Percentiles rank a stretch among this genome's conserved stretches.
Evolutionary conservation across 1,140 invertebrate genomes (phyloP).

Genomic region (Zaprionus africanus): DNA sequence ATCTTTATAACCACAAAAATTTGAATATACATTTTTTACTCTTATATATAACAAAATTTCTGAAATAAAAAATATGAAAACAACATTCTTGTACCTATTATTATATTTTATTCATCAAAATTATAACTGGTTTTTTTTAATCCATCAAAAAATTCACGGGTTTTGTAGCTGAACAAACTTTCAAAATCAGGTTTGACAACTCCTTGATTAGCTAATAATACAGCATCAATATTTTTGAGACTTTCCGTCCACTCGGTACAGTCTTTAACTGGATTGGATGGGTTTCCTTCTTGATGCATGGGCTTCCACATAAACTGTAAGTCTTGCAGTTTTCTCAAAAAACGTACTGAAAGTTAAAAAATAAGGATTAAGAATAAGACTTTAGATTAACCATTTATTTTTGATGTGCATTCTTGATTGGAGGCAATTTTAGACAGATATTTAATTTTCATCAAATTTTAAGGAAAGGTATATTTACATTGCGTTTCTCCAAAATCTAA

Average conservation of each 20-base stretch:
- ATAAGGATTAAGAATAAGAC: no score
- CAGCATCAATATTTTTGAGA: conserved; percentile 43
- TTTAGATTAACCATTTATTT: no score
- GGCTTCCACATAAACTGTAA: conserved; percentile 74
- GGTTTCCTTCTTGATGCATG: conserved; percentile 61
- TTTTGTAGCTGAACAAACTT: conserved; percentile 13
- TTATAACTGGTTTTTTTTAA: conserved; percentile 40
- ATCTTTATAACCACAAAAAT: not conserved
- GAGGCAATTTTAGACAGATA: no score
- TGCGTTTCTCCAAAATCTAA: conserved; percentile 64
- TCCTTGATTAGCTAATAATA: not conserved
- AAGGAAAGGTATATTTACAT: conserved; percentile 45
- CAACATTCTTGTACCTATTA: not conserved
- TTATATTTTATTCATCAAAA: conserved; percentile 41
- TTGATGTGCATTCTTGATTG: no score
- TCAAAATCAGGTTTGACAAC: not conserved
- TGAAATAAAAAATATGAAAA: conserved; percentile 3
- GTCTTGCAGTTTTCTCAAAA: conserved; percentile 59
- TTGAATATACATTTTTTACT: not conserved
- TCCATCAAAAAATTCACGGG: conserved; percentile 46
- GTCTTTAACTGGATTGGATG: conserved; percentile 51
- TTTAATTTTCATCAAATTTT: no score
- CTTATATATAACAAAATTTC: not conserved
- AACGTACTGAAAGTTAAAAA: conserved; percentile 51
- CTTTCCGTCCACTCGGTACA: conserved; percentile 64